phyloP scores from a whole-genome alignment of 1,140 invertebrate species.

The Trypoxylus dichotomus region DNA sequence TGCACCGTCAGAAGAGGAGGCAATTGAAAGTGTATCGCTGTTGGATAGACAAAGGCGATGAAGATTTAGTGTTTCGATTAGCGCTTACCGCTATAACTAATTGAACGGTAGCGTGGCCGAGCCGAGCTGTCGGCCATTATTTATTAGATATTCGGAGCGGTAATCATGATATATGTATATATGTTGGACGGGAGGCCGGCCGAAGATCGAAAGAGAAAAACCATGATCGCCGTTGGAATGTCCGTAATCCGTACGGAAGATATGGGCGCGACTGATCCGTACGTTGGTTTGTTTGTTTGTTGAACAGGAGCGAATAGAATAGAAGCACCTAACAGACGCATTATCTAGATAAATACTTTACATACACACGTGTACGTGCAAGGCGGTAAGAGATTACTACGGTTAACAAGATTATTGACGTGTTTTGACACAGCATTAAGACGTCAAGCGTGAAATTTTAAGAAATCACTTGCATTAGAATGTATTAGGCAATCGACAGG shows the following conservation, averaged over 20 bases:
- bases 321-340: too few relatives aligned
- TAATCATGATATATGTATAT: background rate
- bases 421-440: background rate
- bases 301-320: too few relatives aligned
- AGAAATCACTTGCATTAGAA: background rate
- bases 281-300: too few relatives aligned
- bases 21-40: constrained; percentile 9
- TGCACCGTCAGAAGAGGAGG: background rate
- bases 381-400: background rate
- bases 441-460: background rate
- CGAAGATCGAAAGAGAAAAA: background rate
- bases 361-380: background rate
- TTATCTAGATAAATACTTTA: too few relatives aligned
- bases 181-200: background rate
- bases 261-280: background rate
- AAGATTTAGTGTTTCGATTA: constrained; percentile 21
- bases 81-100: constrained; percentile 15
- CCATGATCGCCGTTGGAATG: background rate
- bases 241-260: background rate
- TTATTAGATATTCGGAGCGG: background rate
- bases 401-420: background rate
- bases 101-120: constrained; percentile 10
- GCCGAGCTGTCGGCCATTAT: constrained; percentile 8
- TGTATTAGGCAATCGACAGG: too few relatives aligned
- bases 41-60: background rate